Percentiles rank a stretch among this genome's conserved stretches.
Evolutionary conservation across 2,888 invertebrate genomes (phyloP).

Genomic region (Sepiola atlantica): DNA sequence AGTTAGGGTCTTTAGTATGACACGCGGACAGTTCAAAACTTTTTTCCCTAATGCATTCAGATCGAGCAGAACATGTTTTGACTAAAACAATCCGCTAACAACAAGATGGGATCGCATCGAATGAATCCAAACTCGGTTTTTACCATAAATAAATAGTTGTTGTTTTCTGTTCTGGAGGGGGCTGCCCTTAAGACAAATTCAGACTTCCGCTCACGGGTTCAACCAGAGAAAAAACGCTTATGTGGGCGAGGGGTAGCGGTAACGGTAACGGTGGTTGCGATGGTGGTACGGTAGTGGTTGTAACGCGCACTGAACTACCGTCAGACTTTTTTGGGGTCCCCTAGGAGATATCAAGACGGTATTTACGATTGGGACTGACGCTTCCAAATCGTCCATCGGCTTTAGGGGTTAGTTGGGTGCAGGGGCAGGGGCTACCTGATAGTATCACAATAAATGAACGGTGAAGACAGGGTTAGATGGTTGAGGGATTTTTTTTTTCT

Average conservation of each 20-base stretch:
- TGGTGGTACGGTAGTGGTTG: not conserved
- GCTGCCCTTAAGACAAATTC: not conserved
- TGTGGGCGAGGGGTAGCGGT: not conserved
- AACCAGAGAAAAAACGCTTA: not conserved
- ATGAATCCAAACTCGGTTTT: not conserved
- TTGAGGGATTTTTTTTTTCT: not conserved
- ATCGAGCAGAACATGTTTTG: not conserved
- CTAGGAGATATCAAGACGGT: not conserved
- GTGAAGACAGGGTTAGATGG: not conserved
- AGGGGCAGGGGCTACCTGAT: not conserved
- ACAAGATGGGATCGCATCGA: not conserved
- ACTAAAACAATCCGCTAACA: not conserved
- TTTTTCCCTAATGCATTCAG: not conserved
- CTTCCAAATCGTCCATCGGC: not conserved
- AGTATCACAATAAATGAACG: constrained; percentile 6
- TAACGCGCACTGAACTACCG: not conserved
- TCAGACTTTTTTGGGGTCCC: not conserved
- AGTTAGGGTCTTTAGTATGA: too few relatives aligned
- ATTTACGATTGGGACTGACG: not conserved
- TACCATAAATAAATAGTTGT: not conserved
- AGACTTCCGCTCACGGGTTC: not conserved
- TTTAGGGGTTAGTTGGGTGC: not conserved
- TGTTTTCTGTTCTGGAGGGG: not conserved
- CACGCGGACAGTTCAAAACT: too few relatives aligned
- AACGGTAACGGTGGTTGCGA: not conserved